Base-by-base conservation (phyloP, 2,113 vertebrate genomes). In the Dromaius novaehollandiae region DNA sequence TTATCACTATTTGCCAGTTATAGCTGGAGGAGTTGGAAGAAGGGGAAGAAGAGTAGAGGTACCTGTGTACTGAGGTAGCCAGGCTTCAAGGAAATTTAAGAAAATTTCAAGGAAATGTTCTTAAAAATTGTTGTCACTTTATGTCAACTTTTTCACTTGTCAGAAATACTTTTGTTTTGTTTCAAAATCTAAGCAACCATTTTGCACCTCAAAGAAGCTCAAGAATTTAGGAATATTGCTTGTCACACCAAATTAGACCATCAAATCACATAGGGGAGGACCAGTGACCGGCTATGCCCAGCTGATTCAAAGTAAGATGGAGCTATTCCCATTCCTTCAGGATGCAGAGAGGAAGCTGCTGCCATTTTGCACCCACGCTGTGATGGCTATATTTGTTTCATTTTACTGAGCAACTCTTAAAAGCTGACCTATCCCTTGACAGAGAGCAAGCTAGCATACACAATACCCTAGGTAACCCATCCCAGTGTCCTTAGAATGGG, bases 61-160 rank as follows among this genome's bases (percentile, higher is more conserved):
- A 7, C 4, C 13, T 3, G 0, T 2, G 21, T 3, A 0, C 13
- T 4, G 6, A 3, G 24, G 36, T 3, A 51, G 53, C 28, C 76
- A 18, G 25, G 76, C n/a, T 50, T 13, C 6, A 11, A 55, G 66
- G 32, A 3, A 12, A 17, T 38, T 68, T 40, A 38, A 38, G 38
- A 38, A 38, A 38, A 38, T 38, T 38, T 38, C 38, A 38, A 38
- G 38, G 38, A 38, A 38, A 38, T 38, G 32, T 18, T 17, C n/a
- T 9, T 5, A 3, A 30, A 28, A 53, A 25, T 8, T 6, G 6
- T 50, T 3, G 1, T 8, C 69, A 2, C 9, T 21, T 60, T 6
- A 5, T 13, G 26, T 51, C 25, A 3, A 25, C 16, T 36, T 14
- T 70, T 13, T 74, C 82, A 3, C 40, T 61, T 70, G 34, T 11